phyloP scores from a whole-genome alignment of 2,888 invertebrate species.

The Nymphalis urticae region DNA sequence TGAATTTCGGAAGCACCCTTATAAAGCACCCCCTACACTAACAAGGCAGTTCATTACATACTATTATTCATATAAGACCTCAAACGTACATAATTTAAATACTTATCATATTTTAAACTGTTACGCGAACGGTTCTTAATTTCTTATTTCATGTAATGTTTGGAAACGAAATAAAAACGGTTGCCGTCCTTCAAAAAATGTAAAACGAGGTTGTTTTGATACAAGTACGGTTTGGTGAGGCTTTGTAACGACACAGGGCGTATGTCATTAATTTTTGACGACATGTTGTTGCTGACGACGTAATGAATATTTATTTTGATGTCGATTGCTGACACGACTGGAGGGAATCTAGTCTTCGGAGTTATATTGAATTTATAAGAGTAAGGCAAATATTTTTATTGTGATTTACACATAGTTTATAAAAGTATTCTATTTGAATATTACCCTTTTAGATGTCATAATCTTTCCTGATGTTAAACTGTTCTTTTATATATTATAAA shows the following conservation, averaged over 20 bases:
- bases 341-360: slow-evolving; percentile 19
- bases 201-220: slow-evolving; percentile 31
- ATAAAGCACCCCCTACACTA: no score
- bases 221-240: slow-evolving; percentile 26
- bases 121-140: not conserved
- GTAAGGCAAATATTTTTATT: not conserved
- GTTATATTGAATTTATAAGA: slow-evolving; percentile 11
- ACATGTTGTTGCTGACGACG: slow-evolving; percentile 24
- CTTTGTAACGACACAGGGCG: slow-evolving; percentile 31
- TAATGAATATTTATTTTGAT: slow-evolving; percentile 39
- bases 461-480: no score
- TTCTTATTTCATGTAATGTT: not conserved
- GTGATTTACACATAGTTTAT: not conserved
- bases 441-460: no score
- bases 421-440: no score
- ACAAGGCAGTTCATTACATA: no score
- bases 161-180: slow-evolving; percentile 13
- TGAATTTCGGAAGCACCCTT: no score
- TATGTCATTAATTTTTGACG: slow-evolving; percentile 39
- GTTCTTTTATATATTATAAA: no score
- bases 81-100: no score
- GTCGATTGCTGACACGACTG: slow-evolving; percentile 34
- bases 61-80: no score
- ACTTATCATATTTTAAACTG: no score
- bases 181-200: slow-evolving; percentile 23